Evolutionary conservation across 64 coral and sea anemone species (phyloP).

Genomic region (Montipora sp.): DNA sequence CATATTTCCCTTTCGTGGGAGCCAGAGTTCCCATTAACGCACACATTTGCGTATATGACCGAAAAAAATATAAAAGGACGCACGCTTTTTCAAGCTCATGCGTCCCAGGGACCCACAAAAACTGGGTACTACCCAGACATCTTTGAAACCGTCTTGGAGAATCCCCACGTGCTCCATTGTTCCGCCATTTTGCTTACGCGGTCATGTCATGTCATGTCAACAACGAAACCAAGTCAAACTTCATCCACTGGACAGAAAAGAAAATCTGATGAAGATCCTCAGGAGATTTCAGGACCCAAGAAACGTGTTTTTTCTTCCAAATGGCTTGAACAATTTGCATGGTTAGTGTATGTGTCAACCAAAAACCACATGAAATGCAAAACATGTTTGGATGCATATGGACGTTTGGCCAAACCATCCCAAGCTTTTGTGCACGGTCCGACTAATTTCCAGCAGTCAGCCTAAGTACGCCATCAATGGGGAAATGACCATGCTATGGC

Average conservation of each 20-base stretch:
- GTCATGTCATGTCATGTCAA: background rate
- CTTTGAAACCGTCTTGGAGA: background rate
- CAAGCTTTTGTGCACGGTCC: background rate
- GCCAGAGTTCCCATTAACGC: no score
- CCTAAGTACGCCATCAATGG: background rate
- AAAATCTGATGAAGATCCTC: background rate
- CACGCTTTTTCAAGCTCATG: no score
- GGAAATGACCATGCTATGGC: background rate
- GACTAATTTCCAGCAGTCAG: background rate
- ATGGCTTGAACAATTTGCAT: slow-evolving; percentile 1
- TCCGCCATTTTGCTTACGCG: background rate
- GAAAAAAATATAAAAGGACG: no score
- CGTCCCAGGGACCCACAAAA: no score
- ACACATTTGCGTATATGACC: no score
- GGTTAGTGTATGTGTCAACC: background rate
- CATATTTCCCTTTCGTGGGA: no score
- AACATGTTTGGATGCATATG: background rate
- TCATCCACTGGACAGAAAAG: background rate
- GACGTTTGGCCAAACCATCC: background rate
- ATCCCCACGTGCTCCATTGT: background rate
- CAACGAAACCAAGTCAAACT: background rate
- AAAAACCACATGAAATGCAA: slow-evolving; percentile 4
- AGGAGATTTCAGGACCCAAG: background rate
- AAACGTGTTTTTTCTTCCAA: background rate
- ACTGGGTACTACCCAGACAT: background rate